Conservation (phyloP, 2,797 vertebrate species). For the Hemibagrus guttatus region DNA sequence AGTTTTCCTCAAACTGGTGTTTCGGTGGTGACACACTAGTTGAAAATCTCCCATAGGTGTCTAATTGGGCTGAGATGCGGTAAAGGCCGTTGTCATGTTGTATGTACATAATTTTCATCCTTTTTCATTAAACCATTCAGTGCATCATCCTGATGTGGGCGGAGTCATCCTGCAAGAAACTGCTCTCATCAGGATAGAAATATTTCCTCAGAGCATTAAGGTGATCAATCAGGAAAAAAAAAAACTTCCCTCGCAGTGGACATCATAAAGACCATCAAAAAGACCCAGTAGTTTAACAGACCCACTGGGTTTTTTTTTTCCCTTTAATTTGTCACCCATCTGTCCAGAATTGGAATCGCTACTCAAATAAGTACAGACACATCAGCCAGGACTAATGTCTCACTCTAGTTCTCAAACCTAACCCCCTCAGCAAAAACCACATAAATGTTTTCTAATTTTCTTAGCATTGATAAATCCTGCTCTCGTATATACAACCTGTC, state of each 20-base stretch:
- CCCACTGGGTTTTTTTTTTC: background rate
- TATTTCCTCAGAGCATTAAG: background rate
- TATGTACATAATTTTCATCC: too few relatives aligned
- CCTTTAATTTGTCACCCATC: slow-evolving; percentile 9
- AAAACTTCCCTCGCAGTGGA: background rate
- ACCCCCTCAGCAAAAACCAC: background rate
- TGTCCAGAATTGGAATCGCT: background rate
- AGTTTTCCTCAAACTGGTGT: background rate
- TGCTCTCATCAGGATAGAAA: background rate
- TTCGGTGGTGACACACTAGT: background rate
- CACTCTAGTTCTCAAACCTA: background rate
- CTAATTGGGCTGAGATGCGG: too few relatives aligned
- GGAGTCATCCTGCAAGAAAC: background rate
- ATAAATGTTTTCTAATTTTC: background rate
- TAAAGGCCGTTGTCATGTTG: too few relatives aligned
- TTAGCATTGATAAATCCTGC: background rate
- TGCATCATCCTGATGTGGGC: too few relatives aligned
- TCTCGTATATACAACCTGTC: background rate
- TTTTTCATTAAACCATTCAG: too few relatives aligned
- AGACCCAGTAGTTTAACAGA: too few relatives aligned
- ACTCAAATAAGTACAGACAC: background rate
- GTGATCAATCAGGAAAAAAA: background rate
- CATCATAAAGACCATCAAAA: background rate
- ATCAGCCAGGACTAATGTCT: background rate
- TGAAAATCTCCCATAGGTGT: too few relatives aligned